phyloP scores from a whole-genome alignment of 1,140 invertebrate species.

The Drosophila lini region DNA sequence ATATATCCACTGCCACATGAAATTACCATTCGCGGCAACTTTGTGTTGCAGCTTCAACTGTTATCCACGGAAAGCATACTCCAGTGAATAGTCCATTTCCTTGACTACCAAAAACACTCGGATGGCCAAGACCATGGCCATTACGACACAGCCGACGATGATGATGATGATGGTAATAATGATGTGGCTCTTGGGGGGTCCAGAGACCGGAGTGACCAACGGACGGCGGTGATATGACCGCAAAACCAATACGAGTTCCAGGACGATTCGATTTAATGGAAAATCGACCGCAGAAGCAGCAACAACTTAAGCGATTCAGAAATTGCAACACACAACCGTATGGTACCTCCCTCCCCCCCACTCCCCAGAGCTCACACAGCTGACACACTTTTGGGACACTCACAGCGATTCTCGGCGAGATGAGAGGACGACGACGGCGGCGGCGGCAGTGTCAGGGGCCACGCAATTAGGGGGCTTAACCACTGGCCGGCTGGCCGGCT shows the following conservation, averaged over 20 bases:
- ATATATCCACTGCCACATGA: neutral
- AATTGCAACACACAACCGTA: slow-evolving; percentile 53
- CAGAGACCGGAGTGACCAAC: slow-evolving; percentile 11
- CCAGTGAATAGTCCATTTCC: slow-evolving; percentile 31
- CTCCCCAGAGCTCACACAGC: neutral
- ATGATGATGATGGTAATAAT: slow-evolving; percentile 16
- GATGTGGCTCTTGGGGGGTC: slow-evolving; percentile 1
- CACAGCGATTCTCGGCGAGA: slow-evolving; percentile 3
- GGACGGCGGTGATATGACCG: slow-evolving; percentile 47
- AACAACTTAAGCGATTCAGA: slow-evolving; percentile 74
- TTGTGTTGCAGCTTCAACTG: slow-evolving; percentile 4
- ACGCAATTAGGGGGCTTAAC: slow-evolving; percentile 66
- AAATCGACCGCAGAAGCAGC: slow-evolving; percentile 74
- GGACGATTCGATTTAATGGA: slow-evolving; percentile 75
- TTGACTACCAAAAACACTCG: slow-evolving; percentile 38
- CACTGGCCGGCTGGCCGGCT: slow-evolving; percentile 37
- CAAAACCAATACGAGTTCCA: slow-evolving; percentile 71
- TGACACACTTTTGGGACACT: slow-evolving; percentile 38
- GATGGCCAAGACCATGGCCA: slow-evolving; percentile 27
- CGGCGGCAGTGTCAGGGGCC: slow-evolving; percentile 35
- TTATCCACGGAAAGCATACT: slow-evolving; percentile 15
- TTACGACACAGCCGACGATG: slow-evolving; percentile 15
- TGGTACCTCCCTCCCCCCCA: neutral
- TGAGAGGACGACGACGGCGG: neutral
- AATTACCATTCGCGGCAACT: slow-evolving; percentile 30